Conservation (phyloP, 2,888 invertebrate species). For the Chymomyza procnemis region DNA sequence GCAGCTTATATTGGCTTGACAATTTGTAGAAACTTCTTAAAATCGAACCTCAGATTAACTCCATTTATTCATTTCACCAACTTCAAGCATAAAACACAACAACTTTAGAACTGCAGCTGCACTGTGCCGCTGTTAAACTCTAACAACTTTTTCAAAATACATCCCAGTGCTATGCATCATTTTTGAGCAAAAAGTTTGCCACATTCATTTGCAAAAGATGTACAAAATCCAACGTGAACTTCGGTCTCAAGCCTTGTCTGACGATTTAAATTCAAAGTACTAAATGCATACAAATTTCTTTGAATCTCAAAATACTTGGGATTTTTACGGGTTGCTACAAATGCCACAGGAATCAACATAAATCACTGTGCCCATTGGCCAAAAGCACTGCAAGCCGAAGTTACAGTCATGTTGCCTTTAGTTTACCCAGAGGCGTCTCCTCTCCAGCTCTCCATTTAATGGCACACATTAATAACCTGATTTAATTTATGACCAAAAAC, state of each 20-base stretch:
- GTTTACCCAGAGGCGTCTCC: conserved; percentile 6
- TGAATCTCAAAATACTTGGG: conserved; percentile 54
- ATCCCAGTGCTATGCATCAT: neutral
- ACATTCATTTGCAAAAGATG: neutral
- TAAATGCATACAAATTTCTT: conserved; percentile 40
- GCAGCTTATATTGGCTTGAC: no score
- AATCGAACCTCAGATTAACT: no score
- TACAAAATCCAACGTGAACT: neutral
- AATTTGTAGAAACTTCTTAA: no score
- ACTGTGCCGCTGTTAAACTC: neutral
- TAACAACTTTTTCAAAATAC: neutral
- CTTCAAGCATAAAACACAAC: no score
- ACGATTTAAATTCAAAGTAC: neutral
- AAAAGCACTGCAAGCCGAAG: conserved; percentile 5
- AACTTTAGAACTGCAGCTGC: neutral
- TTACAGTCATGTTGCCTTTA: neutral
- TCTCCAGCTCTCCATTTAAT: conserved; percentile 66
- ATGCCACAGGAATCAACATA: conserved; percentile 62
- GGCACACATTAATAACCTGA: conserved; percentile 68
- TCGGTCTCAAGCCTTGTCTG: neutral
- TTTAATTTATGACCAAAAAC: conserved; percentile 68
- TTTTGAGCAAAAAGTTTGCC: neutral
- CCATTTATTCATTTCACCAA: no score
- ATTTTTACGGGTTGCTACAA: conserved; percentile 43
- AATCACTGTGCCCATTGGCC: conserved; percentile 43